Conservation (phyloP, 1,140 invertebrate species). For the Phocides pigmalion region DNA sequence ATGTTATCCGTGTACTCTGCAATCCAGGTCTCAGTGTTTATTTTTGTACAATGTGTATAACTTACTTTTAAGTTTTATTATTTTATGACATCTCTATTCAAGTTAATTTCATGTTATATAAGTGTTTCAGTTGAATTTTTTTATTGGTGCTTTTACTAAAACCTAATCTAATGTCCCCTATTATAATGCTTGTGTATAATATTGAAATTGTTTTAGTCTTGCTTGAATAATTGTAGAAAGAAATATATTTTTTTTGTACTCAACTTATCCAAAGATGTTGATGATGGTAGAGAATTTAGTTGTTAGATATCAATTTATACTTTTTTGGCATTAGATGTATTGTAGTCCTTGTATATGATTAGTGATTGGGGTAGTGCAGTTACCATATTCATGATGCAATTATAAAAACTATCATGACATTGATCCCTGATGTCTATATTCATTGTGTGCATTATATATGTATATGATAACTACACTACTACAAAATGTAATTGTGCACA, state of each 20-base stretch:
- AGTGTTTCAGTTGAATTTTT: constrained; percentile 29
- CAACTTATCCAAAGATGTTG: constrained; percentile 33
- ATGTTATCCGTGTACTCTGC: constrained; percentile 1
- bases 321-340: constrained; percentile 25
- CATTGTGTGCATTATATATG: neutral
- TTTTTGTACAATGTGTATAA: constrained; percentile 64
- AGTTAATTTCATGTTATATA: constrained; percentile 21
- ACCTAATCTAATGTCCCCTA: constrained; percentile 18
- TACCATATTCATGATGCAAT: no score
- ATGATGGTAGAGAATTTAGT: constrained; percentile 34
- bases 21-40: constrained; percentile 45
- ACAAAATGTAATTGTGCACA: neutral
- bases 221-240: constrained; percentile 24
- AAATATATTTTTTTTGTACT: constrained; percentile 32
- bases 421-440: neutral
- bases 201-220: constrained; percentile 12
- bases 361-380: neutral
- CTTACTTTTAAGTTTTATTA: constrained; percentile 58
- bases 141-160: constrained; percentile 44
- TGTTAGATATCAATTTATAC: constrained; percentile 33
- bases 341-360: constrained; percentile 8
- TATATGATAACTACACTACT: neutral
- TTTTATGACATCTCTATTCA: constrained; percentile 53
- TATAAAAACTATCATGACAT: no score
- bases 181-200: constrained; percentile 21